Conservation (phyloP, 1,140 invertebrate genomes). For the Anoplophora glabripennis region DNA sequence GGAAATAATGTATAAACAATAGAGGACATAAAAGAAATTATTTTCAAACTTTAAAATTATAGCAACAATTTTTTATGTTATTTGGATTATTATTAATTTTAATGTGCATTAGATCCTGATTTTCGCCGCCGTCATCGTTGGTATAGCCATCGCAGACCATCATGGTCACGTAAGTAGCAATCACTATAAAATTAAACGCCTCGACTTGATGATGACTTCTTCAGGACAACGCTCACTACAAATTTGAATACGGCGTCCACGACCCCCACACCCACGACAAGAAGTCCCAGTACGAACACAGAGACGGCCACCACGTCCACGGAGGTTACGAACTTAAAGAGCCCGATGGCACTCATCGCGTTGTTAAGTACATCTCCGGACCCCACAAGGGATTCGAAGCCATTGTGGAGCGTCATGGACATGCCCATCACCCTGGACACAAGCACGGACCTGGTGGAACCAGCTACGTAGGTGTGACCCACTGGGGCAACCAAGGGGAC, state of each 20-base stretch:
- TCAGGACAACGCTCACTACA: conserved; percentile 37
- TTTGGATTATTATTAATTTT: too few species aligned
- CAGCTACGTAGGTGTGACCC: conserved; percentile 22
- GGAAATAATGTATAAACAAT: too few species aligned
- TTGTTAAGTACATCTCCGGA: conserved; percentile 50
- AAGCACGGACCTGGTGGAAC: conserved; percentile 17
- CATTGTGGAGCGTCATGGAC: conserved; percentile 32
- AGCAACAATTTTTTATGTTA: too few species aligned
- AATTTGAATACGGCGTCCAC: conserved; percentile 51
- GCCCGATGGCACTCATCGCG: conserved; percentile 49
- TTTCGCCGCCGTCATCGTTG: too few species aligned
- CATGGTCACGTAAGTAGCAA: too few species aligned
- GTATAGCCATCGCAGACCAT: too few species aligned
- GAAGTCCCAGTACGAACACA: conserved; percentile 51
- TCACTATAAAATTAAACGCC: too few species aligned
- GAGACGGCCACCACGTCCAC: conserved; percentile 49
- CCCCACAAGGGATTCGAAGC: conserved; percentile 44
- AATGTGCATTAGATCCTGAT: too few species aligned
- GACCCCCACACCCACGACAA: conserved; percentile 51
- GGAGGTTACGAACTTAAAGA: conserved; percentile 50
- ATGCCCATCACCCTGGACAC: conserved; percentile 29
- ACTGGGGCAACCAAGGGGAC: conserved; percentile 8
- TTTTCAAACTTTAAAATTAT: too few species aligned
- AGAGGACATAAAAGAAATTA: too few species aligned
- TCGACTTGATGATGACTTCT: too few species aligned